Percentiles rank a stretch among this genome's conserved stretches.
phyloP scores from a whole-genome alignment of 2,113 vertebrate genomes.

The Grammomys dolichurus region DNA sequence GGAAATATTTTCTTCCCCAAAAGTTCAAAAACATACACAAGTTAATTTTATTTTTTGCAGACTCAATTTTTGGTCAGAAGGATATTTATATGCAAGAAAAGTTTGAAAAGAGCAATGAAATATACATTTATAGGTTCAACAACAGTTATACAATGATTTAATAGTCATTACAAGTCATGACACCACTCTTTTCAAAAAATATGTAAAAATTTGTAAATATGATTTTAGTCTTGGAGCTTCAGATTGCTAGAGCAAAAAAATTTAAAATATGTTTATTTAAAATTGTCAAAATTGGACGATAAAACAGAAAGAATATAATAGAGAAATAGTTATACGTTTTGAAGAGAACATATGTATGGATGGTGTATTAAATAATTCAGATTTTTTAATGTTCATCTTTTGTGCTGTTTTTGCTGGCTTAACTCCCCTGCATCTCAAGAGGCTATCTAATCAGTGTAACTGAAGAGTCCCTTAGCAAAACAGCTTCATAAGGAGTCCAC shows the following conservation, averaged over 20 bases:
- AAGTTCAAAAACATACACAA: slow-evolving; percentile 2
- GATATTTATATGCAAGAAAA: slow-evolving; percentile 10
- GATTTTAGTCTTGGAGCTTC: not conserved
- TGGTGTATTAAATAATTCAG: not conserved
- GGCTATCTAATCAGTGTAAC: not conserved
- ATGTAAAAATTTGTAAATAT: not conserved
- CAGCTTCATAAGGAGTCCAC: not conserved
- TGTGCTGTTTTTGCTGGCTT: not conserved
- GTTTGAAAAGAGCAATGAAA: not conserved
- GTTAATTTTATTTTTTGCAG: not conserved
- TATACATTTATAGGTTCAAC: not conserved
- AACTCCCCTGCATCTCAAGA: not conserved
- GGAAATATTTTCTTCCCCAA: not conserved
- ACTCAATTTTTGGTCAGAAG: not conserved
- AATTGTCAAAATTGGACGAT: not conserved
- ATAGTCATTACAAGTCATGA: not conserved
- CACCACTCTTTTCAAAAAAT: slow-evolving; percentile 8
- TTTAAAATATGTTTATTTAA: slow-evolving; percentile 7
- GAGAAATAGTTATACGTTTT: slow-evolving; percentile 13
- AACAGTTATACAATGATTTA: slow-evolving; percentile 1
- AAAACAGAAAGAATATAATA: not conserved
- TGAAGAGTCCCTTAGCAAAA: not conserved
- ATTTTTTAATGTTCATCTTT: not conserved
- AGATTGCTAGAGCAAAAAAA: not conserved
- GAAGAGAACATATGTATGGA: not conserved